These are phyloP conservation scores for Trissolcus basalis DNA, from an alignment of 1,140 invertebrate species.

Conservation along the genomic window DNA sequence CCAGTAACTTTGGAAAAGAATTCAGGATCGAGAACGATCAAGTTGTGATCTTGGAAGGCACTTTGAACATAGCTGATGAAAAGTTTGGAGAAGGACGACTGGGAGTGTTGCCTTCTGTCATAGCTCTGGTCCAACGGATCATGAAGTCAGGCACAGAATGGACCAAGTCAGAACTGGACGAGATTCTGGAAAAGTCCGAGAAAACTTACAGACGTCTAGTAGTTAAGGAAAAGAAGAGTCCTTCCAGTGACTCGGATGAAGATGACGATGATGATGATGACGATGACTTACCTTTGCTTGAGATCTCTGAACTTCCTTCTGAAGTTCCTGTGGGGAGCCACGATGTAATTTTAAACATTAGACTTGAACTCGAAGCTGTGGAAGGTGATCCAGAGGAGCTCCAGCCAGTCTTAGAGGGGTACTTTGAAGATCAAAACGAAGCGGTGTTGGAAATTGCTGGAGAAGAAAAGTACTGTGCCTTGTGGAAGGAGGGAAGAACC, in stretches of 20 bases:
- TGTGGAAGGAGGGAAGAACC: constrained; percentile 61
- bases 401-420: constrained; percentile 54
- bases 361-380: constrained; percentile 61
- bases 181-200: too few relatives aligned
- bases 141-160: constrained; percentile 59
- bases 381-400: constrained; percentile 65
- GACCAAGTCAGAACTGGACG: constrained; percentile 29
- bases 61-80: constrained; percentile 55
- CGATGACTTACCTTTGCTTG: constrained; percentile 53
- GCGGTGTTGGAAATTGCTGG: constrained; percentile 66
- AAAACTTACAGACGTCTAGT: too few relatives aligned
- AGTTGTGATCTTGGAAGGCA: constrained; percentile 62
- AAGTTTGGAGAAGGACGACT: constrained; percentile 58
- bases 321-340: constrained; percentile 26
- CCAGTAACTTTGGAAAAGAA: constrained; percentile 34
- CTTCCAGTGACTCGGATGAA: neutral
- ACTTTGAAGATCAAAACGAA: constrained; percentile 62
- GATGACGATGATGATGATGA: constrained; percentile 47
- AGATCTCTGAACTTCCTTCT: constrained; percentile 64
- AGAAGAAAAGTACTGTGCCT: constrained; percentile 59
- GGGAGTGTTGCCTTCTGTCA: constrained; percentile 5
- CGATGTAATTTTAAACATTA: constrained; percentile 39
- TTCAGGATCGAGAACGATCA: constrained; percentile 62
- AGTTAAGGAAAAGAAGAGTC: too few relatives aligned
- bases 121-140: constrained; percentile 54